A percentile compares a stretch with the other conserved stretches of the same genome.
These are phyloP conservation scores for Enoplosus armatus DNA, from an alignment of 2,797 vertebrate species.

Conservation along the genomic window DNA sequence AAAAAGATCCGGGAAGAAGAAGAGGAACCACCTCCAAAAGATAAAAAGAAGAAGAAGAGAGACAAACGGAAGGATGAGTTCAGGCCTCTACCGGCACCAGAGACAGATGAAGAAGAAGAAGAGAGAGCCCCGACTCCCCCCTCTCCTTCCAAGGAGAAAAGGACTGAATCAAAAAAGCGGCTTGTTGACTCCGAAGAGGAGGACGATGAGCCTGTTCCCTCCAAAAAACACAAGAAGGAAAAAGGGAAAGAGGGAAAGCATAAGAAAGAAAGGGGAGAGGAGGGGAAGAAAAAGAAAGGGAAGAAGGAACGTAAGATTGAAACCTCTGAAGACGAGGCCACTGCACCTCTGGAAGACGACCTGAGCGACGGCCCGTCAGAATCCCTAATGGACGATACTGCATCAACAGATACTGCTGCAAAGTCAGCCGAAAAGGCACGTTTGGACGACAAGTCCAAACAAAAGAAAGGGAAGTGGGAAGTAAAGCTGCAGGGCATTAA, in stretches of 20 bases:
- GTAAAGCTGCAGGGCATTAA: conserved; percentile 83
- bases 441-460: conserved; percentile 80
- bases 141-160: conserved; percentile 74
- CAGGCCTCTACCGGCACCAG: conserved; percentile 89
- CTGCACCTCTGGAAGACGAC: conserved; percentile 74
- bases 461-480: conserved; percentile 86
- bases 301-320: conserved; percentile 77
- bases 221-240: conserved; percentile 92
- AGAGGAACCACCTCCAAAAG: conserved; percentile 65
- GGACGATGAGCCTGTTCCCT: conserved; percentile 82
- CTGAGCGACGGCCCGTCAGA: conserved; percentile 79
- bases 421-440: conserved; percentile 66
- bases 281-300: conserved; percentile 85
- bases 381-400: conserved; percentile 66
- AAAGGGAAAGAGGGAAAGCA: conserved; percentile 84
- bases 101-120: conserved; percentile 84
- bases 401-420: conserved; percentile 24
- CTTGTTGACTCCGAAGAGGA: conserved; percentile 88
- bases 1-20: conserved; percentile 80
- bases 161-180: conserved; percentile 89
- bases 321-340: conserved; percentile 77
- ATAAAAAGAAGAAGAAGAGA: conserved; percentile 90
- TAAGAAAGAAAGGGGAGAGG: conserved; percentile 86
- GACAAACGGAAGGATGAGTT: conserved; percentile 86
- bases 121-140: conserved; percentile 47